Percentiles rank a stretch among this genome's conserved stretches.
Evolutionary conservation across 2,113 vertebrate genomes (phyloP).

Genomic region (Pipa parva): DNA sequence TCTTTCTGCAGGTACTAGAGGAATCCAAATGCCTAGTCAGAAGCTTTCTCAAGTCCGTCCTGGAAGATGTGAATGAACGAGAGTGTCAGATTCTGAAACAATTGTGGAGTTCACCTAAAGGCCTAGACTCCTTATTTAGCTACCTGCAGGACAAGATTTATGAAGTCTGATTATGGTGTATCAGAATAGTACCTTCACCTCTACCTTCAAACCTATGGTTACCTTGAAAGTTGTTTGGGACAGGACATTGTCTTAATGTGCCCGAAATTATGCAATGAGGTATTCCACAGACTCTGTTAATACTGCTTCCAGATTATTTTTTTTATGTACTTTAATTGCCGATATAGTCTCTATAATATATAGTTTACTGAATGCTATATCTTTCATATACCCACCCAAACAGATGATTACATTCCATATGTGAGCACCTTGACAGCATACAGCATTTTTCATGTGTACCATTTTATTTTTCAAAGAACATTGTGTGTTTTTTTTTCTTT

Average conservation of each 20-base stretch:
- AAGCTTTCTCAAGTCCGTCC: conserved; percentile 81
- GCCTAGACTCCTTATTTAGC: conserved; percentile 90
- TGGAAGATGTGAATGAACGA: conserved; percentile 92
- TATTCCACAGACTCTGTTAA: conserved; percentile 44
- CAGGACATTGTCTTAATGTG: conserved; percentile 47
- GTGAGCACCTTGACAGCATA: conserved; percentile 49
- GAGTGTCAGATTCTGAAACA: conserved; percentile 94
- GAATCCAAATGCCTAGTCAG: conserved; percentile 92
- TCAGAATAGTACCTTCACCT: conserved; percentile 12
- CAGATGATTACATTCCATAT: conserved; percentile 49
- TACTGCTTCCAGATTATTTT: conserved; percentile 56
- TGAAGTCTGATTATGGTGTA: conserved; percentile 69
- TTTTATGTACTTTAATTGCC: conserved; percentile 48
- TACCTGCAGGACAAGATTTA: conserved; percentile 90
- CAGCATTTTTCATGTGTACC: conserved; percentile 30
- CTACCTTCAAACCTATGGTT: conserved; percentile 48
- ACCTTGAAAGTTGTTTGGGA: conserved; percentile 54
- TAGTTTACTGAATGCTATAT: conserved; percentile 51
- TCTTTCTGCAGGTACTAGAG: conserved; percentile 77
- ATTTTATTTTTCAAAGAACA: conserved; percentile 38
- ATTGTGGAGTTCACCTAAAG: conserved; percentile 94
- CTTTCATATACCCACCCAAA: conserved; percentile 48
- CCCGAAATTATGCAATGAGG: conserved; percentile 56
- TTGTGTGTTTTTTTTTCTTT: not conserved
- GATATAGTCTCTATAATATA: conserved; percentile 46